Base-by-base conservation (phyloP, 2,113 vertebrate species). In the Indicator indicator region DNA sequence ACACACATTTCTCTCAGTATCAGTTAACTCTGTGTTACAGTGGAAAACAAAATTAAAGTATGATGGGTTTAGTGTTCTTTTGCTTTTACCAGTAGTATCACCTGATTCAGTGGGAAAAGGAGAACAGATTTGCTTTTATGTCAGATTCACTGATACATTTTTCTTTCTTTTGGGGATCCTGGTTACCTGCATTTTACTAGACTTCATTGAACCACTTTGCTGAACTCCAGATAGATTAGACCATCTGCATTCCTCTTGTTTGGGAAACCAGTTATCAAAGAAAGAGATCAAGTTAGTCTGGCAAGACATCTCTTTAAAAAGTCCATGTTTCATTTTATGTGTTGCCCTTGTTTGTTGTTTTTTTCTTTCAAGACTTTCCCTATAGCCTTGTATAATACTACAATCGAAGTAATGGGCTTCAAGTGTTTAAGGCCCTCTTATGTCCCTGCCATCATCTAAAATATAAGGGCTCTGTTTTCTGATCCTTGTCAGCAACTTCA, bases 371-470 rank as follows among this genome's bases (percentile, higher is more conserved):
- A 52, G 38, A 38, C 16, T 59, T 89, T 62, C 32, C n/a, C 11
- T 70, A 10, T 8, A 67, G 21, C 36, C 16, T 77, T 68, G 21
- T 18, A 7, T 33, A 60, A 73, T 33, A 33, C 42, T 48, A 32
- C 23, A 75, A 23, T 44, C 0, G 0, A 21, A 33, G 5, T 73
- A 38, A 76, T 12, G 13, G 21, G 5, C 46, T 33, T 38, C 30
- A 26, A 60, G 19, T 26, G 21, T 74, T 63, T 28, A 59, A 75
- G 23, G 15, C 60, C 10, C 6, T 52, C 9, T 3, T 44, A 5
- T 4, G 4, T 42, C 33, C 19, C 15, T 42, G 48, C 4, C 42
- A n/a, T 38, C 26, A 36, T 70, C 26, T 59, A 30, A 85, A 82
- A 62, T 36, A 42, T 9, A 83, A 77, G 11, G 38, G 26, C 10